phyloP scores from a whole-genome alignment of 2,888 invertebrate genomes.

The Agrochola lychnidis region DNA sequence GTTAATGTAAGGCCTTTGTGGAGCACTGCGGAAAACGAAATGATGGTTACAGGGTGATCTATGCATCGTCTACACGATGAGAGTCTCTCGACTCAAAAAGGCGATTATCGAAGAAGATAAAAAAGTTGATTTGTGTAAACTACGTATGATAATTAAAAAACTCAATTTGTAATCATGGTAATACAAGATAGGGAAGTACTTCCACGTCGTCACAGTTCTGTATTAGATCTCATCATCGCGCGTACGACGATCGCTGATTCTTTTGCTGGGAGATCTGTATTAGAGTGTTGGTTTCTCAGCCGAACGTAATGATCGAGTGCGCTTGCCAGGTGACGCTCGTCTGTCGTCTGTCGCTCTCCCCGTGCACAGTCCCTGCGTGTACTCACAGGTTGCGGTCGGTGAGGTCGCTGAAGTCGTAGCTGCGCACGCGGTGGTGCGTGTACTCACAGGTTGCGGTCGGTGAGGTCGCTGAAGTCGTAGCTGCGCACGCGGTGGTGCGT shows the following conservation, averaged over 20 bases:
- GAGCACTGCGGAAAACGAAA: slow-evolving; percentile 41
- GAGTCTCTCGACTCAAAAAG: slow-evolving; percentile 1
- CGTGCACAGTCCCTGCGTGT: not conserved
- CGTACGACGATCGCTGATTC: not conserved
- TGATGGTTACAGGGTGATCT: slow-evolving; percentile 29
- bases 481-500: slow-evolving; percentile 96
- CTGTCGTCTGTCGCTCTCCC: not conserved
- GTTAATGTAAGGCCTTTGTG: slow-evolving; percentile 32
- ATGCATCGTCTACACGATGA: slow-evolving; percentile 3
- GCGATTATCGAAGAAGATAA: not conserved
- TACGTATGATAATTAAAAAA: not conserved
- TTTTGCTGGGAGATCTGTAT: not conserved
- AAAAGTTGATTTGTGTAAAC: not conserved
- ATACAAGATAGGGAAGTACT: not conserved
- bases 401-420: slow-evolving; percentile 96
- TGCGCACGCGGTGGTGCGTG: slow-evolving; percentile 96
- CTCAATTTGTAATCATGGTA: not conserved
- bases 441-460: slow-evolving; percentile 79
- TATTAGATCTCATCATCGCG: not conserved
- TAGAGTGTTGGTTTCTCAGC: too few species aligned
- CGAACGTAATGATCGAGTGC: not conserved
- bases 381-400: slow-evolving; percentile 79
- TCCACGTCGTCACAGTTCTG: not conserved
- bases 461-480: slow-evolving; percentile 95
- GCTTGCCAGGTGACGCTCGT: not conserved